These are phyloP conservation scores for Cheirogaleus medius DNA, from an alignment of 2,113 vertebrate genomes.

Conservation along the genomic window DNA sequence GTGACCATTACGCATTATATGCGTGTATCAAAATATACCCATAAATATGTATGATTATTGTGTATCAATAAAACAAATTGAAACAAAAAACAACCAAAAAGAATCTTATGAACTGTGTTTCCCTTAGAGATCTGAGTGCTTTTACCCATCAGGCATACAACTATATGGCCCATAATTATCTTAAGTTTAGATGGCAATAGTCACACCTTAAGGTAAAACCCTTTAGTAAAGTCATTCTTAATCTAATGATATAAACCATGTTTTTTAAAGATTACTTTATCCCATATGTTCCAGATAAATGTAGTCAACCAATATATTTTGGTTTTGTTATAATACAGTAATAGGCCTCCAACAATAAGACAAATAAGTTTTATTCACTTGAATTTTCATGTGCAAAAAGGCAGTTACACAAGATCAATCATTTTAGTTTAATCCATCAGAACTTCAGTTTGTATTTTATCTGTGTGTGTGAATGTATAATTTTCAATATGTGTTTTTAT, in stretches of 20 bases:
- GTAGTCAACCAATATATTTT: background rate
- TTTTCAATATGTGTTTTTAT: background rate
- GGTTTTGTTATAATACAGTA: background rate
- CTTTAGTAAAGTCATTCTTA: background rate
- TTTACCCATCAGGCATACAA: background rate
- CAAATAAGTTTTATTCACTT: background rate
- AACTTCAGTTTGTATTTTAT: background rate
- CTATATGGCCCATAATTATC: background rate
- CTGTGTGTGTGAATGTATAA: background rate
- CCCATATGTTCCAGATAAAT: background rate
- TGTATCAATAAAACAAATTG: background rate
- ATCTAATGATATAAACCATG: background rate
- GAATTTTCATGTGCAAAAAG: background rate
- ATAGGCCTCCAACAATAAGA: background rate
- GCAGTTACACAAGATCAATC: background rate
- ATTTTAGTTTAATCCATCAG: background rate
- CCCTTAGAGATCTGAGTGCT: background rate
- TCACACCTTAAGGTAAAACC: background rate
- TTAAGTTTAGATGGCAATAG: background rate
- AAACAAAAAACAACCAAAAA: background rate
- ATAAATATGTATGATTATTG: background rate
- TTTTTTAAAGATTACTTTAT: conserved; percentile 5
- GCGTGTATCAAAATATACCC: background rate
- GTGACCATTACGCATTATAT: no score
- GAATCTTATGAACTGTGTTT: background rate